Base-by-base conservation (phyloP, 2,888 invertebrate genomes). In the Pyralis farinalis region DNA sequence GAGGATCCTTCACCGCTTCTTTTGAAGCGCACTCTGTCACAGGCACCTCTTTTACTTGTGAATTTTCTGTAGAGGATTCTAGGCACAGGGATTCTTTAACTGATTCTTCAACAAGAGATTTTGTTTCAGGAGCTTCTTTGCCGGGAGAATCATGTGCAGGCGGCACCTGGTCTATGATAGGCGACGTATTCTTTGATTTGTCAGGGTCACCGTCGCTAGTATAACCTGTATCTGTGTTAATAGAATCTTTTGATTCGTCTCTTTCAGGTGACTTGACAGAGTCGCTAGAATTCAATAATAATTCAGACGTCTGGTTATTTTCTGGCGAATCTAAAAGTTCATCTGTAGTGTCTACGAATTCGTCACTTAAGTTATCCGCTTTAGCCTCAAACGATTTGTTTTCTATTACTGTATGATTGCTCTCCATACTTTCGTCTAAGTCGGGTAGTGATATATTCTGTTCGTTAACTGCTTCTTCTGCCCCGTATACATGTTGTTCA, bases 361-460 rank as follows among this genome's bases (percentile, higher is more conserved):
- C 64, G 10, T 63, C 59, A 29, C 37, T 53, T 30, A 66, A 16
- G 43, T 44, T 51, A 2, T 76, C 68, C 9, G 49, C 46, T 31
- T 66, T 56, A 8, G 46, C 52, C 37, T 76, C 71, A 42, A 71
- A 75, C 1, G 71, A 76, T 44, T 69, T 71, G 50, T 84, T 86
- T 46, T 86, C 86, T 43, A 82, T 74, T 1, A 86, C 83, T 1
- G 85, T 86, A 42, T 81, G 66, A 29, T 60, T 74, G 44, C 85
- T 87, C 8, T 78, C 79, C 30, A 77, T 47, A 50, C 85, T 87
- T 51, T 73, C 81, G 46, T 84, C 63, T 6, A 83, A 71, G 44
- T 85, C 85, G n/a, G 55, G 53, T 47, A 64, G 71, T 42, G 76
- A 74, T n/a, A 65, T 60, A 41, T 74, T 54, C 31, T 65, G 38